These are phyloP conservation scores for Microctonus hyperodae DNA, from an alignment of 2,888 invertebrate genomes.

Conservation along the genomic window DNA sequence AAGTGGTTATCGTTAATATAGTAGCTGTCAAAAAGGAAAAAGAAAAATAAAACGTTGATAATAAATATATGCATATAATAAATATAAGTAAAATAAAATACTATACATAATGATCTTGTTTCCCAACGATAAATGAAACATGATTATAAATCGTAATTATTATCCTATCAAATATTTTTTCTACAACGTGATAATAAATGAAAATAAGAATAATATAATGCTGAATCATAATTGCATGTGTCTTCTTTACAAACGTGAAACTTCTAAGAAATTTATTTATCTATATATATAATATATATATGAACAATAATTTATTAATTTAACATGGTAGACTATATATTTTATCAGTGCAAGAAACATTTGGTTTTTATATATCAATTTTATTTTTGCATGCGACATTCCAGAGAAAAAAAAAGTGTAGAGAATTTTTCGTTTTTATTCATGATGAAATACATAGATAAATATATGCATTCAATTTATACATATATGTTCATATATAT, in stretches of 20 bases:
- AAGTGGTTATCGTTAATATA: not conserved
- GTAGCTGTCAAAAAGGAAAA: not conserved
- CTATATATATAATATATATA: not conserved
- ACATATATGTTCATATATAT: too few species aligned
- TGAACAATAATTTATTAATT: not conserved
- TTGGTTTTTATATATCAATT: not conserved
- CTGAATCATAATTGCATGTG: not conserved
- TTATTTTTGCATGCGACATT: not conserved
- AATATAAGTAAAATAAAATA: not conserved
- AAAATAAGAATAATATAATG: not conserved
- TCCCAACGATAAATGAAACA: not conserved
- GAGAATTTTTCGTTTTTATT: not conserved
- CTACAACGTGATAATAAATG: slow-evolving; percentile 3
- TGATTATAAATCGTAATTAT: slow-evolving; percentile 10
- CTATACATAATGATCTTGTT: not conserved
- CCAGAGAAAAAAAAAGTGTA: not conserved
- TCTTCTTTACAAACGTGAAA: not conserved
- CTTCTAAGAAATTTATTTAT: not conserved
- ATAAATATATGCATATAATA: not conserved
- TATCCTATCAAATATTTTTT: not conserved
- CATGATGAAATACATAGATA: slow-evolving; percentile 8
- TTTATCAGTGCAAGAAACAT: not conserved
- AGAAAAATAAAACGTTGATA: not conserved
- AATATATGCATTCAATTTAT: too few species aligned
- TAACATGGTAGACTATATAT: not conserved